Percentiles rank a stretch among this genome's conserved stretches.
These are phyloP conservation scores for Dynastes hyllus DNA, from an alignment of 2,888 invertebrate species.

Conservation along the genomic window DNA sequence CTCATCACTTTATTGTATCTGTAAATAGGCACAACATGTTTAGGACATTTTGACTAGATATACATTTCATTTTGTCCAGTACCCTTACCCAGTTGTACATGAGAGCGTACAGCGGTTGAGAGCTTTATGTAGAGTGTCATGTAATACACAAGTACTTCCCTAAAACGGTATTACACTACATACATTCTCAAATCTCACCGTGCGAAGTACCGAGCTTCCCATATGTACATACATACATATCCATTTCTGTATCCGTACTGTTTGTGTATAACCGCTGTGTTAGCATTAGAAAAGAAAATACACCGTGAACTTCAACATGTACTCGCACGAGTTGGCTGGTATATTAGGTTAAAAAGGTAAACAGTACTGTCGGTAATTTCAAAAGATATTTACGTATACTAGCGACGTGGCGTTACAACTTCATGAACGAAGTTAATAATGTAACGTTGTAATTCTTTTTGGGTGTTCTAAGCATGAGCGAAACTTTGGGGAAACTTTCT, in stretches of 20 bases:
- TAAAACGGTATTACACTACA: no score
- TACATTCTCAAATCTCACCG: no score
- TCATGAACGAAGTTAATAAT: slow-evolving; percentile 32
- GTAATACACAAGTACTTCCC: no score
- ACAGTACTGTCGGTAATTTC: slow-evolving; percentile 30
- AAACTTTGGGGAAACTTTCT: slow-evolving; percentile 18
- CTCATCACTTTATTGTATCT: no score
- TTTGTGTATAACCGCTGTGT: neutral
- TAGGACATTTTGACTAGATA: no score
- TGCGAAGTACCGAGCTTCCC: no score
- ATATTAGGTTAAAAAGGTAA: slow-evolving; percentile 25
- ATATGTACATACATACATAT: no score
- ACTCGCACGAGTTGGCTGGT: neutral
- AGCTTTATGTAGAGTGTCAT: no score
- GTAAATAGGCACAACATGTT: no score
- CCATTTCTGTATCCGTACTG: neutral
- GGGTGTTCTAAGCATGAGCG: neutral
- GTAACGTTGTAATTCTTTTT: slow-evolving; percentile 20
- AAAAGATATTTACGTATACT: slow-evolving; percentile 16
- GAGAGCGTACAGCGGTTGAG: no score
- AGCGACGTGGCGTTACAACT: neutral
- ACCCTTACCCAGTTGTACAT: no score
- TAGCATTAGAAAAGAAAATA: neutral
- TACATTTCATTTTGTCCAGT: no score
- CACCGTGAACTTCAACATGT: neutral